Conservation (phyloP, 2,113 vertebrate genomes). For the Chionomys nivalis region DNA sequence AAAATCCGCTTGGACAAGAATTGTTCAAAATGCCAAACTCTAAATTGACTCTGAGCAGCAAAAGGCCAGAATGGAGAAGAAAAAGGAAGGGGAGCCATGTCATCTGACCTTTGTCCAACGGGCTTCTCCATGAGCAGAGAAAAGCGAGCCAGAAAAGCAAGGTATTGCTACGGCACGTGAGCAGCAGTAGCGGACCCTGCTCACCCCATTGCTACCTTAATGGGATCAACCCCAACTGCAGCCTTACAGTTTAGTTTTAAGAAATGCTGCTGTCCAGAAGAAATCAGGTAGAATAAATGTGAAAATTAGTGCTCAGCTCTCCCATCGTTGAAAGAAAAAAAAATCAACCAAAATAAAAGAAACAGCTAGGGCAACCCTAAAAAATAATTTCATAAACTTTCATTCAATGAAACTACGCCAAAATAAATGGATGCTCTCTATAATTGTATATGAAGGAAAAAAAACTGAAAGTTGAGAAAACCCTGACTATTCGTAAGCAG, state of each 20-base stretch:
- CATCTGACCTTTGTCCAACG: not conserved
- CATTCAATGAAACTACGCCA: not conserved
- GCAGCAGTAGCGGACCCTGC: not conserved
- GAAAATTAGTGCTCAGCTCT: constrained; percentile 1
- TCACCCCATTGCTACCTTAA: not conserved
- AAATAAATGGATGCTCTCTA: not conserved
- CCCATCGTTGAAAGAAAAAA: constrained; percentile 11
- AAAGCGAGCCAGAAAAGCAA: not conserved
- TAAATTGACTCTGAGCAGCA: constrained; percentile 34
- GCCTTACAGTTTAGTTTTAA: not conserved
- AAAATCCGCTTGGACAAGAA: constrained; percentile 58
- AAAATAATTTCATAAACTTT: constrained; percentile 44
- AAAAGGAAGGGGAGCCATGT: not conserved
- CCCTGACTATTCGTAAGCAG: not conserved
- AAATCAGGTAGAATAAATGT: not conserved
- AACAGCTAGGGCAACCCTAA: not conserved
- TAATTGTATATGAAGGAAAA: not conserved
- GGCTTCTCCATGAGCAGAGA: not conserved
- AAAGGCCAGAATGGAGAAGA: constrained; percentile 33
- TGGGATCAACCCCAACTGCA: not conserved
- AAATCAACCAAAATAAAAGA: constrained; percentile 32
- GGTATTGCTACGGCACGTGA: not conserved
- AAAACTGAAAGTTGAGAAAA: not conserved
- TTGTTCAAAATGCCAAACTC: constrained; percentile 61
- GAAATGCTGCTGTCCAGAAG: constrained; percentile 16